These are phyloP conservation scores for Atrichornis clamosus DNA, from an alignment of 2,113 vertebrate species.

Conservation along the genomic window DNA sequence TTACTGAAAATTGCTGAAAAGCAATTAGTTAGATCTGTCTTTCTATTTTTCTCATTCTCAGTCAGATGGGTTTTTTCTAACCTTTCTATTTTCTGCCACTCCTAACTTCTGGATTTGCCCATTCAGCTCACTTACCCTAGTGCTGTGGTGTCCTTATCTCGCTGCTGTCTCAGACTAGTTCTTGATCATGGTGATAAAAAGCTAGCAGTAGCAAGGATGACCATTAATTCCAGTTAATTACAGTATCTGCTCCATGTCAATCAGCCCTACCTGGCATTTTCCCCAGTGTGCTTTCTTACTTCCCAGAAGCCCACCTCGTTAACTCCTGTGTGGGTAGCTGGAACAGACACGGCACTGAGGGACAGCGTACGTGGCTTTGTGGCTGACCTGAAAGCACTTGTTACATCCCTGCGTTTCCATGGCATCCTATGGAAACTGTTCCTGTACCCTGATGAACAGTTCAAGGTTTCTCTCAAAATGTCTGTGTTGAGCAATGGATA, in stretches of 20 bases:
- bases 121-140: background rate
- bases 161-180: background rate
- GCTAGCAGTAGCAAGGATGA: background rate
- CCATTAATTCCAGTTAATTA: background rate
- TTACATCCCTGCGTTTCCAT: background rate
- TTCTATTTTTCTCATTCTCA: background rate
- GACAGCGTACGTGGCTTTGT: rapidly evolving
- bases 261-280: background rate
- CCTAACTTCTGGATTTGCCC: background rate
- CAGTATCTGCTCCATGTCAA: background rate
- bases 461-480: background rate
- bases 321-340: background rate
- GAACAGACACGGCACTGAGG: background rate
- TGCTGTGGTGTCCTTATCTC: background rate
- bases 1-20: background rate
- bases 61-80: background rate
- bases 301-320: rapidly evolving
- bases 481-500: background rate
- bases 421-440: background rate
- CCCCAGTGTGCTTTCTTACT: background rate
- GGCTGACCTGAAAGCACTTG: background rate
- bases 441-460: background rate
- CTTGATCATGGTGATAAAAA: background rate
- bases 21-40: background rate
- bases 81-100: background rate